phyloP scores from a whole-genome alignment of 2,113 vertebrate genomes.

The Piaya cayana region DNA sequence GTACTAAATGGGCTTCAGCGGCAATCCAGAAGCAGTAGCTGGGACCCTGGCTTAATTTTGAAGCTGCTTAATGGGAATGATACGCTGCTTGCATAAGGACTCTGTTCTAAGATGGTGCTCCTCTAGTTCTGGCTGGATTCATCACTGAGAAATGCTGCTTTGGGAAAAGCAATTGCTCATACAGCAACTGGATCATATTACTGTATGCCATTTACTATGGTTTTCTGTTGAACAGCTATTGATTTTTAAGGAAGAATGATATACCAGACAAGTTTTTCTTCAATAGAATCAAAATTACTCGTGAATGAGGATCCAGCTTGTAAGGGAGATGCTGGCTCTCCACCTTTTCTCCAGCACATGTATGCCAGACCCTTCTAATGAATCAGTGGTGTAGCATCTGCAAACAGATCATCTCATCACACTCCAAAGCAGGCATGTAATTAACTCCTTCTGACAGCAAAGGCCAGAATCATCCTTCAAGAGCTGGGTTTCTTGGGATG shows the following conservation, averaged over 20 bases:
- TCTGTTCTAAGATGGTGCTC: background rate
- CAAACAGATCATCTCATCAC: background rate
- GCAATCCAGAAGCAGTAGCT: background rate
- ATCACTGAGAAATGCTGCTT: slow-evolving; percentile 4
- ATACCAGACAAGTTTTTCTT: slow-evolving; percentile 17
- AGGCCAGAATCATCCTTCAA: background rate
- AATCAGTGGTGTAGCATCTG: background rate
- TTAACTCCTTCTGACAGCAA: slow-evolving; percentile 18
- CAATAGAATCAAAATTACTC: slow-evolving; percentile 33
- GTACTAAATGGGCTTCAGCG: background rate
- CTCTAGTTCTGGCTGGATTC: slow-evolving; percentile 16
- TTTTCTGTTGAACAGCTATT: slow-evolving; percentile 34
- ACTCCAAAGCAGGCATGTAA: background rate
- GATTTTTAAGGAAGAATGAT: slow-evolving; percentile 57
- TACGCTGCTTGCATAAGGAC: background rate
- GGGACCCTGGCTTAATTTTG: background rate
- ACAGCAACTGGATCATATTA: slow-evolving; percentile 25
- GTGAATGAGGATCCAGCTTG: background rate
- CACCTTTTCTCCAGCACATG: background rate
- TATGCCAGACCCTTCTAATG: background rate
- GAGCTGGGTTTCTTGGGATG: background rate
- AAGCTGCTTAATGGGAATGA: slow-evolving; percentile 4
- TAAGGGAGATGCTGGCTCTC: background rate
- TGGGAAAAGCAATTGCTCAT: slow-evolving; percentile 46
- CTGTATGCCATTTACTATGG: background rate